Conservation (phyloP, 2,797 vertebrate species). For the Vespertilio murinus region DNA sequence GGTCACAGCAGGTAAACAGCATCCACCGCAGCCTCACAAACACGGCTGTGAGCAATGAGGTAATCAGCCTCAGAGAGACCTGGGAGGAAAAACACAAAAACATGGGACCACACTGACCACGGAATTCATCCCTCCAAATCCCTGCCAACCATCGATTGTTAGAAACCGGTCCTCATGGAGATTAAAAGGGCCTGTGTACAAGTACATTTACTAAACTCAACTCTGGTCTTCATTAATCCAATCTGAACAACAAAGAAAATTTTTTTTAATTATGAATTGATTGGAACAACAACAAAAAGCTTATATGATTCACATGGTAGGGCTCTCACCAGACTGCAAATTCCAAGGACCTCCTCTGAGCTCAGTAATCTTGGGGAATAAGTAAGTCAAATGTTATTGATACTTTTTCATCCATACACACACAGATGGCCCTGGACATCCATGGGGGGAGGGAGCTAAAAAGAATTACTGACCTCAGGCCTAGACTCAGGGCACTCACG, state of each 20-base stretch:
- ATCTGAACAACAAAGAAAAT: not conserved
- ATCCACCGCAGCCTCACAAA: constrained; percentile 16
- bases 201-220: not conserved
- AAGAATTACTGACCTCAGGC: not conserved
- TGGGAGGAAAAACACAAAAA: constrained; percentile 34
- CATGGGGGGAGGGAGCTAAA: not conserved
- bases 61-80: constrained; percentile 49
- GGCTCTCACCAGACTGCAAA: not conserved
- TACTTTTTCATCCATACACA: not conserved
- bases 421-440: not conserved
- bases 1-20: not conserved
- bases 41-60: constrained; percentile 36
- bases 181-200: not conserved
- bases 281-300: not conserved
- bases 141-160: not conserved
- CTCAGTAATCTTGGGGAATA: not conserved
- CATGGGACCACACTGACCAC: not conserved
- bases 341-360: not conserved
- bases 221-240: not conserved
- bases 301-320: not conserved
- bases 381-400: not conserved
- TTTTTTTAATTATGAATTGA: constrained; percentile 40
- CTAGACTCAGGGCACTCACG: accelerated
- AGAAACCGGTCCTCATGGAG: not conserved
- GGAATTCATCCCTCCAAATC: not conserved